Evolutionary conservation across 2,113 vertebrate genomes (phyloP).

Genomic region (Hystrix brachyura): DNA sequence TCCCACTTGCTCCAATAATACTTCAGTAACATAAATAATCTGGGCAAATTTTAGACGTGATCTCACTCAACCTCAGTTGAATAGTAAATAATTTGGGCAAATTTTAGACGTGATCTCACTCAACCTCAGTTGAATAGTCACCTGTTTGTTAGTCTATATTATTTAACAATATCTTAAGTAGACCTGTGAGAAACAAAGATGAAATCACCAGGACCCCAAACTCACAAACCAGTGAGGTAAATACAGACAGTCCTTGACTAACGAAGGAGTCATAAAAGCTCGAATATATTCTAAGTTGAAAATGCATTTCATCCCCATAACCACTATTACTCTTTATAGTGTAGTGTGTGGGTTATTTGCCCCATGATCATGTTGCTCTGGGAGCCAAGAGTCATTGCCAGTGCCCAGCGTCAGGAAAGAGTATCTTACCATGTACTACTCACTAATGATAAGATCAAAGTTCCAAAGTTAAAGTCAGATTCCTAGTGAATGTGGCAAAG

Average conservation of each 20-base stretch:
- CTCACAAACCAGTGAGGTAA: not conserved
- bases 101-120: constrained; percentile 9
- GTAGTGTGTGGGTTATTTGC: not conserved
- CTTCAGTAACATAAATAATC: not conserved
- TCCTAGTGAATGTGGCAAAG: not conserved
- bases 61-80: constrained; percentile 4
- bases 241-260: not conserved
- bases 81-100: not conserved
- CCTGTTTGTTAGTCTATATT: not conserved
- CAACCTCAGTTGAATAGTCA: not conserved
- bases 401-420: not conserved
- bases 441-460: not conserved
- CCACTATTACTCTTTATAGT: not conserved
- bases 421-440: not conserved
- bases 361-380: too few relatives aligned
- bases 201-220: not conserved
- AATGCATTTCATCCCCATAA: not conserved
- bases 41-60: not conserved
- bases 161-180: not conserved
- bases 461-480: not conserved
- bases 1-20: not conserved
- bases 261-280: not conserved
- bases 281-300: not conserved
- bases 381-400: not conserved
- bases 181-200: not conserved